phyloP scores from a whole-genome alignment of 92 coral and sea anemone species.

The Porites rus region DNA sequence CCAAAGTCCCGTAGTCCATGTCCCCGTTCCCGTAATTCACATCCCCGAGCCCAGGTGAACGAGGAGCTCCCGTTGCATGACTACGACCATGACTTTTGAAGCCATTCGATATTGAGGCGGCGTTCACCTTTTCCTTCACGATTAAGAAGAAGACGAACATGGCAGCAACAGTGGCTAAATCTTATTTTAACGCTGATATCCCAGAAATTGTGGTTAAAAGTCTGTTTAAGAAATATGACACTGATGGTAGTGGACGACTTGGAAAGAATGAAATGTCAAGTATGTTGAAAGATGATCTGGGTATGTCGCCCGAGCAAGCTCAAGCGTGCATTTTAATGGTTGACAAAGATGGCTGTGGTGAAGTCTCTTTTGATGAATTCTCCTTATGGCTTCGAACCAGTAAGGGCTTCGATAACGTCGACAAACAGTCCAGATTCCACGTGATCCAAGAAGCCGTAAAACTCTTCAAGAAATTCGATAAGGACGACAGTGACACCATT shows the following conservation, averaged over 20 bases:
- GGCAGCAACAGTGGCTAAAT: conserved; percentile 34
- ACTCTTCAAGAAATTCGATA: conserved; percentile 80
- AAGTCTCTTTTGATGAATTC: conserved; percentile 82
- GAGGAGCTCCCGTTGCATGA: no score
- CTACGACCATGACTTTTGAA: no score
- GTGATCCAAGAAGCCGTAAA: conserved; percentile 81
- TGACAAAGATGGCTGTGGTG: conserved; percentile 90
- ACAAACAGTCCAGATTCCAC: conserved; percentile 73
- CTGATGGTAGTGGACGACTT: conserved; percentile 74
- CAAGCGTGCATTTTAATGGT: conserved; percentile 73
- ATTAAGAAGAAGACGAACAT: conserved; percentile 1
- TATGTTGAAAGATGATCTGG: conserved; percentile 78
- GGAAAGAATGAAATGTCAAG: conserved; percentile 65
- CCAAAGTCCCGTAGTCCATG: no score
- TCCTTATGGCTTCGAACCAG: conserved; percentile 78
- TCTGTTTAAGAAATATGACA: conserved; percentile 84
- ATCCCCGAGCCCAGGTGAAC: no score
- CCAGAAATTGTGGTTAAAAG: conserved; percentile 88
- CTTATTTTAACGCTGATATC: conserved; percentile 38
- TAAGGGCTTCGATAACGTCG: conserved; percentile 68
- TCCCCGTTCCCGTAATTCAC: no score
- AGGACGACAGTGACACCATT: conserved; percentile 81
- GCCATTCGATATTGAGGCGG: no score
- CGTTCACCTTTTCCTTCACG: no score
- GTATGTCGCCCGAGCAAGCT: conserved; percentile 77